Base-by-base conservation (phyloP, 2,113 vertebrate species). In the Petrocephalus zakoni region DNA sequence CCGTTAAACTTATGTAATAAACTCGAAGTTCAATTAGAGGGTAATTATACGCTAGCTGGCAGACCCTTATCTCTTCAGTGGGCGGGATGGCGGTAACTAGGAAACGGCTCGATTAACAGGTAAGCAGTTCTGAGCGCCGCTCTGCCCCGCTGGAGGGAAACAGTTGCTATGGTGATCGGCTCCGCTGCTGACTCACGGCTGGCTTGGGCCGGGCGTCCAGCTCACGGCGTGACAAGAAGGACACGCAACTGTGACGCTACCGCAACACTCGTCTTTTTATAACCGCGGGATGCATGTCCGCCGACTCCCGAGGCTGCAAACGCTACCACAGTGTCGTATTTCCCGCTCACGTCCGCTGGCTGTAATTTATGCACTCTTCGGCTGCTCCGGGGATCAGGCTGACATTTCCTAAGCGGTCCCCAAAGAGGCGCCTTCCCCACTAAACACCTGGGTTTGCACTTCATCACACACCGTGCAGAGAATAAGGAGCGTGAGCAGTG, bases 151-250 rank as follows among this genome's bases (percentile, higher is more conserved):
- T 84, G 78, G 7, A 56, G 75, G 78, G 78, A 58, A 13, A 81
- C 42, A 52, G 88, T 88, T 85, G 82, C 81, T 82, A 88, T 88
- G 88, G 88, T 64, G 55, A 88, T 11, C 46, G 56, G 37, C 53
- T 88, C 81, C n/a, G 81, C 83, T 82, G n/a, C 64, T 81, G 87
- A 81, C 49, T 52, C 25, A 81, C 58, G 2, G 55, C 55, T 19
- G 2, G 55, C 61, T 88, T 13, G 37, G 22, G 21, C 56, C 29
- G 56, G 55, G 78, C 55, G 53, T 84, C 72, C 46, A 42, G 37
- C 49, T 81, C n/a, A 21, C 58, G 2, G 34, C 51, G 19, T 64
- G 34, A 64, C 8, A 56, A 19, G 25, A 42, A 53, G 49, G 29
- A 34, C 87, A n/a, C 22, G 46, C 84, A 88, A 68, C 51, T 81